Evolutionary conservation across 1,140 invertebrate species (phyloP).

Genomic region (Drosophila leontia): DNA sequence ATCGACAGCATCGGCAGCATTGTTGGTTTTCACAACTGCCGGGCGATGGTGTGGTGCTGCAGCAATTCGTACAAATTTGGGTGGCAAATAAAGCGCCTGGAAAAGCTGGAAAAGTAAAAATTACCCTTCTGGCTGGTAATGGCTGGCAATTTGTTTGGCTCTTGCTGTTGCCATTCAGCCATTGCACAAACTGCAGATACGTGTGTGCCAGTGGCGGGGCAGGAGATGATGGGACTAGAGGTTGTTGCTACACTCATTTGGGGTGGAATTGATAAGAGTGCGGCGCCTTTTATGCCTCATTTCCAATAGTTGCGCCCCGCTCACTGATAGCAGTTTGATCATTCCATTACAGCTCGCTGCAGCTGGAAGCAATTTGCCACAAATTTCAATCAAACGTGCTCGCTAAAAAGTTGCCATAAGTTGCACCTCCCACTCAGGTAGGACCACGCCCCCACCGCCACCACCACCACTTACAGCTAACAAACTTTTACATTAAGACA

Average conservation of each 20-base stretch:
- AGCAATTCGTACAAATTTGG: slow-evolving; percentile 82
- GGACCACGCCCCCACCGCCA: slow-evolving; percentile 6
- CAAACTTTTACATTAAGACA: slow-evolving; percentile 84
- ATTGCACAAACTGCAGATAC: slow-evolving; percentile 65
- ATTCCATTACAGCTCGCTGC: slow-evolving; percentile 50
- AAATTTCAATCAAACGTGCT: slow-evolving; percentile 83
- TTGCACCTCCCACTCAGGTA: slow-evolving; percentile 62
- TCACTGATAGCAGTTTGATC: slow-evolving; percentile 63
- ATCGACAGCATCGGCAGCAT: slow-evolving; percentile 69
- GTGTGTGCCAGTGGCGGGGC: slow-evolving; percentile 31
- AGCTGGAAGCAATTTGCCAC: slow-evolving; percentile 71
- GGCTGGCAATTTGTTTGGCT: slow-evolving; percentile 78
- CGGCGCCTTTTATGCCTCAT: slow-evolving; percentile 59
- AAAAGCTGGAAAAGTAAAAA: slow-evolving; percentile 77
- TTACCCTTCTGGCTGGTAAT: slow-evolving; percentile 81
- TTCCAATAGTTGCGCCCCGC: slow-evolving; percentile 37
- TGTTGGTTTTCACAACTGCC: slow-evolving; percentile 75
- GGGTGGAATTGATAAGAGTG: slow-evolving; percentile 45
- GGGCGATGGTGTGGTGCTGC: slow-evolving; percentile 30
- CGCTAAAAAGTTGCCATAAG: slow-evolving; percentile 72
- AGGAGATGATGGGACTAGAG: slow-evolving; percentile 11
- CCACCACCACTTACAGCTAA: slow-evolving; percentile 56
- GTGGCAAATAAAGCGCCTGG: slow-evolving; percentile 77
- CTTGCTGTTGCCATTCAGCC: slow-evolving; percentile 54
- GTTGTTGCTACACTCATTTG: slow-evolving; percentile 31